Base-by-base conservation (phyloP, 2,888 invertebrate genomes). In the Drepana falcataria region DNA sequence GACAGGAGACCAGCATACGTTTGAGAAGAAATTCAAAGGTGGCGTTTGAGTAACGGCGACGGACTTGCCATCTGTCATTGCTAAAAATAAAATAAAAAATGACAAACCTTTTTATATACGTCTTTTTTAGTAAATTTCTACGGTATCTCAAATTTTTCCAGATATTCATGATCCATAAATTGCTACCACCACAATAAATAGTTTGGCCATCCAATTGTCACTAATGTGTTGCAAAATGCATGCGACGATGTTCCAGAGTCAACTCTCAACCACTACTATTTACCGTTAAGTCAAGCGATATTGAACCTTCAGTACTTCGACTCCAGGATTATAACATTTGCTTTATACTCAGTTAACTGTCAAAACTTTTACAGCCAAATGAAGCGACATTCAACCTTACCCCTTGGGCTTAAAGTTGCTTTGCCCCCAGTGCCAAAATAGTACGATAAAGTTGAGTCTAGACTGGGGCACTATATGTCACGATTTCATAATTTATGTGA, bases 181-280 rank as follows among this genome's bases (percentile, higher is more conserved):
- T 66, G 70, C 75, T 69, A 76, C 71, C 77, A 68, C 67, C 64
- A 59, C 73, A 70, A 76, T 79, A 80, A 77, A 80, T 76, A 73
- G 70, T 68, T 64, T 71, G 74, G 63, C 63, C 78, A 73, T 71
- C 74, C 75, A 69, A 72, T 73, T 75, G 68, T 79, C 73, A 75
- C 79, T 72, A 78, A 74, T 69, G 71, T 71, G 69, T 77, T 78
- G 77, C 70, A 77, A 79, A 81, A 81, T 77, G 75, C 75, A 80
- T 72, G 73, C 71, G 65, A 67, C 78, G 66, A 70, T 75, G 71
- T 75, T 74, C 75, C 63, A 66, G 66, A 65, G 65, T 68, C 71
- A 70, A 68, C 60, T 67, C 65, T 58, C 60, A 61, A 59, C 57
- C 52, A 56, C 21, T 48, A 54, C 35, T 48, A 54, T 44, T 48